These are phyloP conservation scores for Muscicapa striata DNA, from an alignment of 2,797 vertebrate genomes.

Conservation along the genomic window DNA sequence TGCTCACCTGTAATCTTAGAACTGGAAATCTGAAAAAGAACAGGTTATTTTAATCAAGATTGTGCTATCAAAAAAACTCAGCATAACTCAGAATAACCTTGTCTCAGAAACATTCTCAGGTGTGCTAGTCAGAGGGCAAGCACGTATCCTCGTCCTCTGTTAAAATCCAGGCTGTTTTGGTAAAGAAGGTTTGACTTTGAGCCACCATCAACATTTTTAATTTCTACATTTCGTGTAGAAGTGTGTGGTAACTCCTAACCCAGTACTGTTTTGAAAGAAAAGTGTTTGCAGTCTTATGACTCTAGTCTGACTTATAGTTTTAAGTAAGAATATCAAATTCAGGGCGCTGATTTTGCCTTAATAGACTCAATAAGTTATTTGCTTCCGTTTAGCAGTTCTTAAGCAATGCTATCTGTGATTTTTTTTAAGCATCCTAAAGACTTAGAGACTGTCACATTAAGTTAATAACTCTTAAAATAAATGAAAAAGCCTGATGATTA, in stretches of 20 bases:
- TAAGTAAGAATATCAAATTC: not conserved
- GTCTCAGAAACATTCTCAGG: not conserved
- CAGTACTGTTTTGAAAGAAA: not conserved
- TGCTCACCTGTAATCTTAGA: not conserved
- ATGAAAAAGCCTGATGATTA: not conserved
- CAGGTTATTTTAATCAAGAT: not conserved
- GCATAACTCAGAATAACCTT: not conserved
- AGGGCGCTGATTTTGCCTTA: not conserved
- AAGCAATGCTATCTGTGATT: not conserved
- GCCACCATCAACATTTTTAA: not conserved
- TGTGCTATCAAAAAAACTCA: not conserved
- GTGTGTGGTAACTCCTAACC: not conserved
- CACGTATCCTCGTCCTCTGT: rapidly evolving
- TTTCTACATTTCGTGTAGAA: not conserved
- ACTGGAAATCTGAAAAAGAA: not conserved
- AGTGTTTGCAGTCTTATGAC: not conserved
- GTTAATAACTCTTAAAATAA: not conserved
- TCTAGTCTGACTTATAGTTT: not conserved
- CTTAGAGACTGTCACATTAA: not conserved
- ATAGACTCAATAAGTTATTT: not conserved
- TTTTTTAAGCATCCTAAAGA: not conserved
- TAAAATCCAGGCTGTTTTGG: not conserved
- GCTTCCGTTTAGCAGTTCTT: not conserved
- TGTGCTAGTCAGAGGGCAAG: not conserved
- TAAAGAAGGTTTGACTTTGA: not conserved